Evolutionary conservation across 2,797 vertebrate species (phyloP), one percentile per base, ranked within the genome.

Genomic region (Holocentrus rufus): DNA sequence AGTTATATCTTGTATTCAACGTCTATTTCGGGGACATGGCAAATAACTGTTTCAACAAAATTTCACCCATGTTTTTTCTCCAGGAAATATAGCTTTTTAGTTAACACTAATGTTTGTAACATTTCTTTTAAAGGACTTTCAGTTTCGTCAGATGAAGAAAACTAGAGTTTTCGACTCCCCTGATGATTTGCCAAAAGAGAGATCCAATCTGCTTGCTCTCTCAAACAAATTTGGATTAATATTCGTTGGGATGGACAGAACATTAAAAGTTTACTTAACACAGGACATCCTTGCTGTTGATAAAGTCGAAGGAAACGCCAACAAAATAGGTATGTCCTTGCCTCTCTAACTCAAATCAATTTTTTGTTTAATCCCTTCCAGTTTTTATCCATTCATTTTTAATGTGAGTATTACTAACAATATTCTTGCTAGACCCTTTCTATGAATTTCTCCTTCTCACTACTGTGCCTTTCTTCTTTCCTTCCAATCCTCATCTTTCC

Each of bases 81-180:
- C 7, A 34, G 31, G 31, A 34, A 8, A 34, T 34, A 8, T 34
- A 34, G 5, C 31, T 34, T 34, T 34, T 8, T 34, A 34, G 31
- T 34, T 34, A 34, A 34, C 31, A 34, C 31, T 9, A 17, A 44
- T 15, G 17, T 31, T 1, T 9, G 62, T 25, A 42, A 14, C 7
- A 42, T 69, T 7, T 30, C 31, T 10, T 0, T 39, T 20, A 65
- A 88, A 99, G 98, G 97, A 99, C 85, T 99, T 99, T 77, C 95
- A 97, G 81, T 99, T 99, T 88, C 94, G 94, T 69, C 96, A 98
- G 0, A 95, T 99, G 94, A 98, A 97, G 92, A 98, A 97, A 83
- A 88, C 95, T 0, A 94, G 95, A 6, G 90, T 98, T 58, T 99
- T 99, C 62, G 92, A 96, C 0, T 62, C 95, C 3, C 89, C 95